These are phyloP conservation scores for Calonectris borealis DNA, from an alignment of 2,113 vertebrate species.

Conservation along the genomic window DNA sequence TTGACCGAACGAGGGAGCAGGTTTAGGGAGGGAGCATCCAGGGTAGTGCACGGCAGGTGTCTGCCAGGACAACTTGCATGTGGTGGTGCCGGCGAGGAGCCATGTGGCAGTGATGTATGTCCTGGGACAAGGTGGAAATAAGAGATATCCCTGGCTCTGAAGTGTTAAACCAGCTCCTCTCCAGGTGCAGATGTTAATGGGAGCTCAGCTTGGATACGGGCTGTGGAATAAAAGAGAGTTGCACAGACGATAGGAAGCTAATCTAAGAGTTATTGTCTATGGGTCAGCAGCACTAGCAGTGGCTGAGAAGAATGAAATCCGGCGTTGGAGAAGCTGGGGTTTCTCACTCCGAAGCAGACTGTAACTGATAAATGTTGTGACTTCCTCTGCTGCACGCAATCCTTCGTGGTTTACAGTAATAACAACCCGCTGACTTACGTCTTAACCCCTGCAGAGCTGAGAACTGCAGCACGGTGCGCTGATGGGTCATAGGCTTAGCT, in stretches of 20 bases:
- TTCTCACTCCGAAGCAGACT: not conserved
- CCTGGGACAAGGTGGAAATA: not conserved
- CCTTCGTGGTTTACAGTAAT: not conserved
- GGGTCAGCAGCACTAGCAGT: not conserved
- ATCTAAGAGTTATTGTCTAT: not conserved
- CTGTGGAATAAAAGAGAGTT: not conserved
- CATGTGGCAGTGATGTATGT: accelerated
- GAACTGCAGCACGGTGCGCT: accelerated
- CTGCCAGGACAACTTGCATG: not conserved
- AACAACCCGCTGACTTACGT: not conserved
- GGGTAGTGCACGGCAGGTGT: accelerated
- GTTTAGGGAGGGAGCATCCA: not conserved
- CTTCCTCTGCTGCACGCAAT: not conserved
- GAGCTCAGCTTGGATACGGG: not conserved
- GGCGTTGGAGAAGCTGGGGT: not conserved
- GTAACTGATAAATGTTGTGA: not conserved
- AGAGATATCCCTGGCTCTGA: not conserved
- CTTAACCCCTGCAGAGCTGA: not conserved
- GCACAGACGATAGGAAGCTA: not conserved
- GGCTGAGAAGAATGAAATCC: not conserved
- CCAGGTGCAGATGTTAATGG: not conserved
- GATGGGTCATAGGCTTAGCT: not conserved
- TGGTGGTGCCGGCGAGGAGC: not conserved
- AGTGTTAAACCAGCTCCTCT: not conserved
- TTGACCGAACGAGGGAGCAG: accelerated